These are phyloP conservation scores for Serranus cabrilla DNA, from an alignment of 2,797 vertebrate species.

Conservation along the genomic window DNA sequence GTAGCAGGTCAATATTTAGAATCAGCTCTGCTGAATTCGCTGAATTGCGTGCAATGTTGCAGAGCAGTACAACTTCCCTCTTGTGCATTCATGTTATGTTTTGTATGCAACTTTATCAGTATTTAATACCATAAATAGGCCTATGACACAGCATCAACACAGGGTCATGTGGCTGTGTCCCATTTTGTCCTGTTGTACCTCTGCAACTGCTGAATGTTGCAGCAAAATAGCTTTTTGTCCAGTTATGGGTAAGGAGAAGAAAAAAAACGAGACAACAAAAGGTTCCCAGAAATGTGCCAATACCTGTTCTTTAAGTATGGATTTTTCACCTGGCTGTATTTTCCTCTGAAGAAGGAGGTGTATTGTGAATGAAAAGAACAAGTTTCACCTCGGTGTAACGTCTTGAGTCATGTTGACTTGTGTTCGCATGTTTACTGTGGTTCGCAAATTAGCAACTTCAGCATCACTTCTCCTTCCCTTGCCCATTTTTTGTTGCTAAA, in stretches of 20 bases:
- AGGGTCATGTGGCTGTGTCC: background rate
- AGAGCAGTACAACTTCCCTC: conserved; percentile 25
- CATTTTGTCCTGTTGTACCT: conserved; percentile 2
- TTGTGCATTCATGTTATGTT: background rate
- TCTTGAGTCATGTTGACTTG: background rate
- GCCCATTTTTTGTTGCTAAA: conserved; percentile 3
- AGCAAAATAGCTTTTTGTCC: conserved; percentile 7
- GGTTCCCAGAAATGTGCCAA: background rate
- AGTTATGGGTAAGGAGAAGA: background rate
- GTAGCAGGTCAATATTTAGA: background rate
- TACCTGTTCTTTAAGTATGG: background rate
- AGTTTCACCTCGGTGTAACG: background rate
- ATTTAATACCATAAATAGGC: background rate
- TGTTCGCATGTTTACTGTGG: background rate
- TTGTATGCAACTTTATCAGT: conserved; percentile 10
- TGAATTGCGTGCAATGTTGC: background rate
- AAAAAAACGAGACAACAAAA: background rate
- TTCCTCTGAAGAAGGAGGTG: background rate
- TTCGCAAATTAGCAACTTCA: conserved; percentile 15
- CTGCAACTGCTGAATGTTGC: background rate
- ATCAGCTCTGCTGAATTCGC: conserved; percentile 7
- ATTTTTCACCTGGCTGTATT: background rate
- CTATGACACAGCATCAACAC: background rate
- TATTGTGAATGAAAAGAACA: background rate
- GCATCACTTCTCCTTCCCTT: conserved; percentile 23